phyloP scores from a whole-genome alignment of 2,797 vertebrate species.

The Lemur catta region DNA sequence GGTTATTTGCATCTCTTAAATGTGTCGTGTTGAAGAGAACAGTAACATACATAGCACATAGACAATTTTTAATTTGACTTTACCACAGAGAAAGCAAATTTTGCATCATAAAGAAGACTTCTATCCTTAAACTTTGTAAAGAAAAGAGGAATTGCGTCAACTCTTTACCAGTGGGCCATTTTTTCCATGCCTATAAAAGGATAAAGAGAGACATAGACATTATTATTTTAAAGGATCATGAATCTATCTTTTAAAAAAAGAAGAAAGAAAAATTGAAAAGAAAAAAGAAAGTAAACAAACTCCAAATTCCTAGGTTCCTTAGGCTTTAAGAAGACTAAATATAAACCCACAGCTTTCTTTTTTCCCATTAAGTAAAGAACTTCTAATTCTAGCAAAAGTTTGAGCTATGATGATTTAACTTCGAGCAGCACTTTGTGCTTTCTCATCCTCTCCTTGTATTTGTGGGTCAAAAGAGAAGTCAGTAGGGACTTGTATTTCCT shows the following conservation, averaged over 20 bases:
- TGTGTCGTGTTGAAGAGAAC: slow-evolving; percentile 33
- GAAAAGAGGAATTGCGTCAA: background rate
- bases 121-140: background rate
- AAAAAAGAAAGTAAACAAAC: background rate
- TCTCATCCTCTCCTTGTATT: slow-evolving; percentile 43
- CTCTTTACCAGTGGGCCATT: background rate
- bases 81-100: background rate
- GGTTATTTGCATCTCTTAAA: slow-evolving; percentile 43
- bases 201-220: background rate
- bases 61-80: slow-evolving; percentile 18
- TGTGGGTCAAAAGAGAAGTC: slow-evolving; percentile 65
- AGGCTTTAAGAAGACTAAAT: slow-evolving; percentile 47
- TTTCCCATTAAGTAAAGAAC: slow-evolving; percentile 49
- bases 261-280: background rate
- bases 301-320: background rate
- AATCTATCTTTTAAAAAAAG: background rate
- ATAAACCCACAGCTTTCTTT: slow-evolving; percentile 24
- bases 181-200: background rate
- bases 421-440: background rate
- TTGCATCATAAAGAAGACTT: background rate
- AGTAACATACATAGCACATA: background rate
- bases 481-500: slow-evolving; percentile 64
- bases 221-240: slow-evolving; percentile 14
- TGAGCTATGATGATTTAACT: slow-evolving; percentile 5
- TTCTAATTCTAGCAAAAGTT: slow-evolving; percentile 57